Conservation (phyloP, 1,140 invertebrate genomes). For the Caenorhabditis inopinata region DNA sequence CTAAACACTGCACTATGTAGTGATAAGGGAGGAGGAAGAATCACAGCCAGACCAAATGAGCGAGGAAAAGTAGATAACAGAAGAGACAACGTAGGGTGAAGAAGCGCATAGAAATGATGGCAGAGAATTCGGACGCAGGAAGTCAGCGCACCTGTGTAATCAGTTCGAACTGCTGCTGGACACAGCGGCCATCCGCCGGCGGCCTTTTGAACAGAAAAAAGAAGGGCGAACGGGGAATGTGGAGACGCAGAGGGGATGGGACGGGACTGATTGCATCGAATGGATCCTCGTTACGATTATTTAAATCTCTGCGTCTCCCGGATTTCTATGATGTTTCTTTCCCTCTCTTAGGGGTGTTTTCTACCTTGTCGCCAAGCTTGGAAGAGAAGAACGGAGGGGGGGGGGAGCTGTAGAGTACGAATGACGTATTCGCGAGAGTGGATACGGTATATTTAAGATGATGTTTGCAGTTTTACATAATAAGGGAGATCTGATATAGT, state of each 20-base stretch:
- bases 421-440: not conserved
- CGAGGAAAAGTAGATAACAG: constrained; percentile 11
- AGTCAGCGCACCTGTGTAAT: not conserved
- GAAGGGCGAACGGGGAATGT: too few relatives aligned
- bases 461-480: too few relatives aligned
- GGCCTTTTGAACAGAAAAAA: not conserved
- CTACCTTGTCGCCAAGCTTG: not conserved
- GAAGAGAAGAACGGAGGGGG: not conserved
- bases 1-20: not conserved
- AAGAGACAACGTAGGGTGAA: not conserved
- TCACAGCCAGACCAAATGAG: constrained; percentile 16
- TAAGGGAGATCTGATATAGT: too few relatives aligned
- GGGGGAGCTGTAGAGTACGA: not conserved
- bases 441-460: too few relatives aligned
- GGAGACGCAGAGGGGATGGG: not conserved
- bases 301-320: not conserved
- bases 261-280: constrained; percentile 26
- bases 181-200: not conserved
- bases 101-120: not conserved
- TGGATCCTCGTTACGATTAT: constrained; percentile 14
- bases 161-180: constrained; percentile 25
- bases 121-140: not conserved
- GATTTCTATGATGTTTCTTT: not conserved
- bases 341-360: not conserved
- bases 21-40: constrained; percentile 5